Conservation (phyloP, 2,113 vertebrate genomes). For the Capreolus pygargus region DNA sequence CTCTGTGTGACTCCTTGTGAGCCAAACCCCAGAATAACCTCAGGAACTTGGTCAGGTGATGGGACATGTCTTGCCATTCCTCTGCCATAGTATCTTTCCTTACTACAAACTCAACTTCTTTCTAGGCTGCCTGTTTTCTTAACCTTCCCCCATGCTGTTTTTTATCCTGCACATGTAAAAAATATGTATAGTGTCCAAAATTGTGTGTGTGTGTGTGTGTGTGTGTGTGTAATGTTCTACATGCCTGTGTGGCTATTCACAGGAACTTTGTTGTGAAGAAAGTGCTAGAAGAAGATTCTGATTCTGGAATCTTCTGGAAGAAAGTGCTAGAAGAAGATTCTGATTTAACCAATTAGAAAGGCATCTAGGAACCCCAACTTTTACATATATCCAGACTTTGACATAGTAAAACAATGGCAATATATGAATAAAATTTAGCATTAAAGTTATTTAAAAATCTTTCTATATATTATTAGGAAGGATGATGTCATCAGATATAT, state of each 20-base stretch:
- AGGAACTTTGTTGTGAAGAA: background rate
- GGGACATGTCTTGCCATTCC: background rate
- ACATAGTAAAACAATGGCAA: background rate
- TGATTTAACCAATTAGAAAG: background rate
- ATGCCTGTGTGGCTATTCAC: background rate
- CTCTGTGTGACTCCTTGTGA: background rate
- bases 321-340: background rate
- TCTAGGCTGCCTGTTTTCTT: background rate
- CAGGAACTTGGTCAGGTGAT: background rate
- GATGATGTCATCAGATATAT: background rate
- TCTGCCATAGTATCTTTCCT: background rate
- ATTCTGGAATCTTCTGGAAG: background rate
- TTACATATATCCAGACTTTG: background rate
- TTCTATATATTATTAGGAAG: background rate
- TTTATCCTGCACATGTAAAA: background rate
- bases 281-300: background rate
- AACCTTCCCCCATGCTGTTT: background rate
- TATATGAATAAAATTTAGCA: background rate
- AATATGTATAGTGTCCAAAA: background rate
- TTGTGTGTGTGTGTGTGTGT: background rate
- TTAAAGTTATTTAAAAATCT: background rate
- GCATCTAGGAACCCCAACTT: background rate
- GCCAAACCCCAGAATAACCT: background rate
- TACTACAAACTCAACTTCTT: background rate
- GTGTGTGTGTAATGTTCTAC: background rate